Evolutionary conservation across 2,113 vertebrate genomes (phyloP).

Genomic region (Labeo catla): DNA sequence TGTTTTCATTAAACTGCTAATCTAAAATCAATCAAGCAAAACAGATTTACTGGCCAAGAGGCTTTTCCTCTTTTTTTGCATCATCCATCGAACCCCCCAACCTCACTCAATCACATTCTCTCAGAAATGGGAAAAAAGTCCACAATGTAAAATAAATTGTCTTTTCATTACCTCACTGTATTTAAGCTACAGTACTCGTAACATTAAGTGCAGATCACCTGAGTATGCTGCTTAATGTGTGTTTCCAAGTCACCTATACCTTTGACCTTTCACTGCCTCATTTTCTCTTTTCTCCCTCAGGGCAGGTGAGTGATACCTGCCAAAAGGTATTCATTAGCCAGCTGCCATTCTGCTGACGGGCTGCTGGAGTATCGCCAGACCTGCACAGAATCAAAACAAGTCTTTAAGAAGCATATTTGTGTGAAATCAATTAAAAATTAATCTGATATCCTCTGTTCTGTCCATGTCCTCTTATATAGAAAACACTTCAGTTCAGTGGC

Average conservation of each 20-base stretch:
- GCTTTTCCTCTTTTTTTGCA: conserved; percentile 23
- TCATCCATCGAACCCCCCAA: not conserved
- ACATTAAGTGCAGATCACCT: not conserved
- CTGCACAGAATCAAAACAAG: conserved; percentile 54
- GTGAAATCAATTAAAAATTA: conserved; percentile 54
- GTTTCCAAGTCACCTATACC: not conserved
- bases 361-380: conserved; percentile 49
- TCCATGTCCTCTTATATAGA: conserved; percentile 19
- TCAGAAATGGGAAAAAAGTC: not conserved
- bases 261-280: not conserved
- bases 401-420: conserved; percentile 43
- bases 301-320: conserved; percentile 47
- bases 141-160: not conserved
- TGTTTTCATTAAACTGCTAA: conserved; percentile 82
- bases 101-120: not conserved
- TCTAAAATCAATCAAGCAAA: conserved; percentile 73
- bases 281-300: not conserved
- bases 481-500: conserved; percentile 6
- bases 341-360: conserved; percentile 21
- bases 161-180: not conserved
- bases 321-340: conserved; percentile 52
- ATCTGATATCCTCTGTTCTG: conserved; percentile 33
- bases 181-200: not conserved
- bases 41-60: conserved; percentile 64
- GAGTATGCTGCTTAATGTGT: not conserved